Base-by-base conservation (phyloP, 2,797 vertebrate species). In the Neoniphon sammara region DNA sequence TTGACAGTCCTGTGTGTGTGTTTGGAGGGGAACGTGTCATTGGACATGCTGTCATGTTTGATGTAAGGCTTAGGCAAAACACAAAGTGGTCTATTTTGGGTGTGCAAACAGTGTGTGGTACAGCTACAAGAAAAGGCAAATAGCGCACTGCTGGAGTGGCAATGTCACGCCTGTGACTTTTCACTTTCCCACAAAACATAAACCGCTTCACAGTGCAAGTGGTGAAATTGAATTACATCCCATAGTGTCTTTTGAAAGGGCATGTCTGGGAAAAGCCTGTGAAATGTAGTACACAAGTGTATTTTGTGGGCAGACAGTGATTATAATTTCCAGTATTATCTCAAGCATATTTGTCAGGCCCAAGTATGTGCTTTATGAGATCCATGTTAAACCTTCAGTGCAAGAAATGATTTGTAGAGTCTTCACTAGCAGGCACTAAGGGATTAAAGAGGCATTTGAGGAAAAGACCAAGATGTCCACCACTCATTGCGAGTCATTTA, bases 391-490 rank as follows among this genome's bases (percentile, higher is more conserved):
- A 86, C 56, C 70, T 27, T 79, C 81, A 79, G 84, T 74, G 71
- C 53, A 71, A 82, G 74, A 76, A 86, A 70, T 60, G 67, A 81
- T 80, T 88, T 84, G 65, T 58, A 47, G 72, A 77, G 59, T 73
- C 60, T 80, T 75, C 73, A 78, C 79, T 81, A 46, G 20, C 39
- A 85, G 85, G 72, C 73, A 80, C 53, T 58, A 30, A 25, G 70
- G 82, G 85, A 91, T 91, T 91, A 91, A 84, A 82, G 64, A 85
- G 85, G 80, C 82, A 76, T 91, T 81, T 86, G 85, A 82, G 84
- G 83, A 78, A 84, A 89, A 80, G 77, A 77, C 69, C 76, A 56
- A 83, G 85, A 82, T 81, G 79, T 79, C 87, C 75, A 64, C 68
- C 46, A 50, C 77, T 90, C 78, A 83, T 89, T 91, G 84, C 12